A percentile compares a stretch with the other conserved stretches of the same genome.
Evolutionary conservation across 2,888 invertebrate genomes (phyloP).

Genomic region (Seladonia tumulorum): DNA sequence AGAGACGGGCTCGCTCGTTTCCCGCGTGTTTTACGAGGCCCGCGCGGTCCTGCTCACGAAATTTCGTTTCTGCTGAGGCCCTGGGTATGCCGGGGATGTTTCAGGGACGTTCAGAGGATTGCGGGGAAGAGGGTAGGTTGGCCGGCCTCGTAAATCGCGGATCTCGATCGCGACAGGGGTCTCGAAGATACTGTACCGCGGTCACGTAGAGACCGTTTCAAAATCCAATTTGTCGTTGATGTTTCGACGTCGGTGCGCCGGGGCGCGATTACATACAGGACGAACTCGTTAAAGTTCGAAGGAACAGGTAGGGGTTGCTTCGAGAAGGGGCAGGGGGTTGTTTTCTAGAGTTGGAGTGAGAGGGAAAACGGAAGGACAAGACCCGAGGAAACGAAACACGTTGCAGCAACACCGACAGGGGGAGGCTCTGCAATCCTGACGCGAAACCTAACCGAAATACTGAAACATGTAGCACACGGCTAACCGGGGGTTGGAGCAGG

Average conservation of each 20-base stretch:
- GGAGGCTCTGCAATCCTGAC: slow-evolving; percentile 51
- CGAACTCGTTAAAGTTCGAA: slow-evolving; percentile 66
- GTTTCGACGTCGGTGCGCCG: slow-evolving; percentile 52
- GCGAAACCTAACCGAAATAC: slow-evolving; percentile 51
- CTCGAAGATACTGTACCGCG: slow-evolving; percentile 52
- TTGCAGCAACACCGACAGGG: slow-evolving; percentile 3
- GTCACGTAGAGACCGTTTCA: slow-evolving; percentile 66
- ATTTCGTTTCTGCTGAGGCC: not conserved
- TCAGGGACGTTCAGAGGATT: not conserved
- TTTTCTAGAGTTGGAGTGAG: not conserved
- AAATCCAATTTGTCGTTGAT: slow-evolving; percentile 67
- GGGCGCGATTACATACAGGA: slow-evolving; percentile 59
- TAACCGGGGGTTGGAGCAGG: slow-evolving; percentile 8
- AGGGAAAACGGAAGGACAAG: not conserved
- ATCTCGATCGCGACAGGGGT: slow-evolving; percentile 39
- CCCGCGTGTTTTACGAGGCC: slow-evolving; percentile 18
- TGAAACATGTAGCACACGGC: slow-evolving; percentile 44
- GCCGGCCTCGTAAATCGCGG: slow-evolving; percentile 48
- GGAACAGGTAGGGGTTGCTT: slow-evolving; percentile 13
- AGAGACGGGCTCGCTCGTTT: not conserved
- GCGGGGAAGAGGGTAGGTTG: not conserved
- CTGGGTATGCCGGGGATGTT: not conserved
- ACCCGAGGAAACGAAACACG: not conserved
- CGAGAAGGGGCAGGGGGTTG: not conserved
- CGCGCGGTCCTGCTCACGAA: not conserved